Percentiles rank a stretch among this genome's conserved stretches.
Conservation (phyloP, 1,140 invertebrate genomes). For the Diorhabda sublineata region DNA sequence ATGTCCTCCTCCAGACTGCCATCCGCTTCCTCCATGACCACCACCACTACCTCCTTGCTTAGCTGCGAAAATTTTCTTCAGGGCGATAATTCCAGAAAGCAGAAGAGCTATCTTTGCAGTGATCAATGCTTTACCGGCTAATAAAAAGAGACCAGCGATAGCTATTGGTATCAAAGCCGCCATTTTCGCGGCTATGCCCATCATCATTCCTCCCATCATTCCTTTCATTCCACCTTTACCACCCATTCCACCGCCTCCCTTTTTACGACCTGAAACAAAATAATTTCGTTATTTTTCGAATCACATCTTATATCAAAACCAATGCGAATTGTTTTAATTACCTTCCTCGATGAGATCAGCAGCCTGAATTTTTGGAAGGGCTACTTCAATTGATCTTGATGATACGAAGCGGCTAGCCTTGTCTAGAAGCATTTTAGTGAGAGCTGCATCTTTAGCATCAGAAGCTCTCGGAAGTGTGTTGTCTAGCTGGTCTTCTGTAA, state of each 20-base stretch:
- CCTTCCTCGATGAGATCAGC: constrained; percentile 62
- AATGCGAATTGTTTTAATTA: constrained; percentile 35
- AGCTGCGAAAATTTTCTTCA: constrained; percentile 70
- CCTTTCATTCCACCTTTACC: constrained; percentile 65
- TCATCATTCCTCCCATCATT: constrained; percentile 80
- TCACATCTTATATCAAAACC: no score
- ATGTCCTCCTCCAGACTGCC: constrained; percentile 46
- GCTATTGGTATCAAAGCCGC: constrained; percentile 67
- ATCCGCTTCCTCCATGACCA: constrained; percentile 57
- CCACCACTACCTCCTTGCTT: constrained; percentile 59
- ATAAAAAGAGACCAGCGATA: constrained; percentile 67
- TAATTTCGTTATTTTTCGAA: background rate
- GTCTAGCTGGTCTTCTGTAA: constrained; percentile 63
- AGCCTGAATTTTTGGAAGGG: constrained; percentile 62
- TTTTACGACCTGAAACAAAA: constrained; percentile 55
- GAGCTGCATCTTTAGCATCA: constrained; percentile 59
- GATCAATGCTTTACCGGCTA: constrained; percentile 73
- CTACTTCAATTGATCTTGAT: constrained; percentile 68
- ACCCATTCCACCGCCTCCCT: constrained; percentile 23
- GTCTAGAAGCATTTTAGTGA: constrained; percentile 67
- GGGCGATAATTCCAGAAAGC: constrained; percentile 68
- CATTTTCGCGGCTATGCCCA: constrained; percentile 72
- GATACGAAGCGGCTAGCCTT: constrained; percentile 66
- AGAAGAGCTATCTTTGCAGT: constrained; percentile 74
- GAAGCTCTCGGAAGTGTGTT: constrained; percentile 57